These are phyloP conservation scores for Sitta europaea DNA, from an alignment of 2,113 vertebrate species.

Conservation along the genomic window DNA sequence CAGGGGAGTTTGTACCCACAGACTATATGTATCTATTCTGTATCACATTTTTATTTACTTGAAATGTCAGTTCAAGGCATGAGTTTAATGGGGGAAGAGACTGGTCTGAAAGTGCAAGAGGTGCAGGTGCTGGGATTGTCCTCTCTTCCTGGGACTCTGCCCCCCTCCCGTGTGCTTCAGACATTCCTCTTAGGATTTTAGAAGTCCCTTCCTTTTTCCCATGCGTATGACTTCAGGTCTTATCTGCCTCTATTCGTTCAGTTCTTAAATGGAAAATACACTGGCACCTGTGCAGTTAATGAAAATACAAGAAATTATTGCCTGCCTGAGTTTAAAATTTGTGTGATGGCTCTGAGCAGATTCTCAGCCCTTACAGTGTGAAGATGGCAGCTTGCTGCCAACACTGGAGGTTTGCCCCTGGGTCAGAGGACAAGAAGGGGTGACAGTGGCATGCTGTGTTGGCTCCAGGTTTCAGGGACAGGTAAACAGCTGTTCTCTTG, in stretches of 20 bases:
- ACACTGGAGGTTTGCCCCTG: background rate
- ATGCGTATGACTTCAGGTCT: rapidly evolving
- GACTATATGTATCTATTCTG: background rate
- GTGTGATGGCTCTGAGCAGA: background rate
- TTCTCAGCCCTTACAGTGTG: background rate
- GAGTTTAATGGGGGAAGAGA: background rate
- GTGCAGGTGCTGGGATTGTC: background rate
- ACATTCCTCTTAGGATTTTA: background rate
- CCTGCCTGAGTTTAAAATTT: background rate
- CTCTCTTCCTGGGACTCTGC: background rate
- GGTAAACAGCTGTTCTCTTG: background rate
- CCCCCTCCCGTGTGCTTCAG: rapidly evolving
- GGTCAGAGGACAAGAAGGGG: background rate
- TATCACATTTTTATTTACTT: background rate
- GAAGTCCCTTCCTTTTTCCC: background rate
- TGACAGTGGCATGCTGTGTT: background rate
- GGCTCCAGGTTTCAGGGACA: background rate
- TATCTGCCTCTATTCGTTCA: background rate
- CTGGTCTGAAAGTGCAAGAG: background rate
- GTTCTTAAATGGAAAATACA: background rate
- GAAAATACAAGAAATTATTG: background rate
- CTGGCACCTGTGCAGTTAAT: background rate
- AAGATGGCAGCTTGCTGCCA: background rate
- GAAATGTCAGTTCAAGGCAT: background rate
- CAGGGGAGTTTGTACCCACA: background rate